Percentiles rank a stretch among this genome's conserved stretches.
Evolutionary conservation across 2,888 invertebrate species (phyloP).

Genomic region (Ectemnius lituratus): DNA sequence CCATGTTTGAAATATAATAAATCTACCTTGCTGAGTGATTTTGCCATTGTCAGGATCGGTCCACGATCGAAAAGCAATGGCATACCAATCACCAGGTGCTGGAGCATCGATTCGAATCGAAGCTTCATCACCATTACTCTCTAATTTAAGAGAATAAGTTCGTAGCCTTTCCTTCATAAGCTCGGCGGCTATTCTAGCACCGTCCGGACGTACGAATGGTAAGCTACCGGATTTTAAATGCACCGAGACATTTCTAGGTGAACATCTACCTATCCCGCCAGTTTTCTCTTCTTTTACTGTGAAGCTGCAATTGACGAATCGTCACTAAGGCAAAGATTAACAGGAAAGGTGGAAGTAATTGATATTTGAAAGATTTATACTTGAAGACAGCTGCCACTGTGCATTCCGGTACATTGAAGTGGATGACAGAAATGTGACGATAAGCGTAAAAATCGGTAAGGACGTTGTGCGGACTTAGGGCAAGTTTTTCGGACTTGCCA

Average conservation of each 20-base stretch:
- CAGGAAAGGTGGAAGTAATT: not conserved
- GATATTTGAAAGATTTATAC: constrained; percentile 58
- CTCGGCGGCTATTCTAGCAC: constrained; percentile 86
- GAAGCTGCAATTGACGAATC: constrained; percentile 62
- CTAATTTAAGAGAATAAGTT: constrained; percentile 81
- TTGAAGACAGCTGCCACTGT: constrained; percentile 78
- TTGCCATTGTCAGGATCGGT: constrained; percentile 85
- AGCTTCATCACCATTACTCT: constrained; percentile 82
- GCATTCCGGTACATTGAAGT: constrained; percentile 80
- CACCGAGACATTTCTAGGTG: constrained; percentile 82
- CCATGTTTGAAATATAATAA: not conserved
- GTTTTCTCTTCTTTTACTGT: constrained; percentile 70
- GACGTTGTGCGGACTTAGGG: constrained; percentile 78
- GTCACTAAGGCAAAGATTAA: not conserved
- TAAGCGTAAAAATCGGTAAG: constrained; percentile 80
- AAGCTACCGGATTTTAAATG: constrained; percentile 89
- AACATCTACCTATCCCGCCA: constrained; percentile 81
- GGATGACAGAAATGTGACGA: constrained; percentile 81
- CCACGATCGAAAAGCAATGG: constrained; percentile 88
- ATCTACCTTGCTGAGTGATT: constrained; percentile 86
- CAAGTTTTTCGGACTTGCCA: constrained; percentile 65
- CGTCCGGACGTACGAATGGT: constrained; percentile 90
- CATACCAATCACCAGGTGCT: constrained; percentile 88
- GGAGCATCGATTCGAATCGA: constrained; percentile 83
- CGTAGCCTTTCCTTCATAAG: constrained; percentile 79